phyloP scores from a whole-genome alignment of 2,888 invertebrate species.

The Perizoma affinitatum region DNA sequence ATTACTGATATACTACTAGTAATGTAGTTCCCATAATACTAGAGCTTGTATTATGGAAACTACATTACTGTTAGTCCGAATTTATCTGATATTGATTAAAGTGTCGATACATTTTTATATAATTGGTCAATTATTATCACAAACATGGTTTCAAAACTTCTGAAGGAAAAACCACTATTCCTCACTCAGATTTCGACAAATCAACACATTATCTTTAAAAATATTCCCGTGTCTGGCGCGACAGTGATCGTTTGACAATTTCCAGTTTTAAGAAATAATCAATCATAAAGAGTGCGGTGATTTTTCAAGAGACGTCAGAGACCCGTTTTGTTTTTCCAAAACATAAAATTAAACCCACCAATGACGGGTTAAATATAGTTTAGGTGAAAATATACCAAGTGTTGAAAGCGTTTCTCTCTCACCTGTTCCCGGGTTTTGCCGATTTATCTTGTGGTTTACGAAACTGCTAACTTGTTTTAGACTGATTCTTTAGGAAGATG shows the following conservation, averaged over 20 bases:
- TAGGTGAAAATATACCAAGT: slow-evolving; percentile 64
- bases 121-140: no score
- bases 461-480: slow-evolving; percentile 34
- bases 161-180: slow-evolving; percentile 50
- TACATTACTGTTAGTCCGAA: no score
- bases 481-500: not conserved
- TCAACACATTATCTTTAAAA: slow-evolving; percentile 72
- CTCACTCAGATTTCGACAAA: slow-evolving; percentile 69
- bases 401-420: slow-evolving; percentile 68
- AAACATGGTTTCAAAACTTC: no score
- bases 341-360: slow-evolving; percentile 64
- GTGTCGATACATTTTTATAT: no score
- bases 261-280: slow-evolving; percentile 78
- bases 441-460: slow-evolving; percentile 52
- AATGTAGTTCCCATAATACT: no score
- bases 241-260: slow-evolving; percentile 44
- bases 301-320: slow-evolving; percentile 72
- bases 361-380: slow-evolving; percentile 68
- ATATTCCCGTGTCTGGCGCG: slow-evolving; percentile 49
- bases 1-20: no score
- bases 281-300: slow-evolving; percentile 79
- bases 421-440: slow-evolving; percentile 57
- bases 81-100: no score
- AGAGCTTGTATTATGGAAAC: no score
- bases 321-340: slow-evolving; percentile 75